Evolutionary conservation across 2,113 vertebrate genomes (phyloP), one percentile per base, ranked within the genome.

Genomic region (Perca flavescens): DNA sequence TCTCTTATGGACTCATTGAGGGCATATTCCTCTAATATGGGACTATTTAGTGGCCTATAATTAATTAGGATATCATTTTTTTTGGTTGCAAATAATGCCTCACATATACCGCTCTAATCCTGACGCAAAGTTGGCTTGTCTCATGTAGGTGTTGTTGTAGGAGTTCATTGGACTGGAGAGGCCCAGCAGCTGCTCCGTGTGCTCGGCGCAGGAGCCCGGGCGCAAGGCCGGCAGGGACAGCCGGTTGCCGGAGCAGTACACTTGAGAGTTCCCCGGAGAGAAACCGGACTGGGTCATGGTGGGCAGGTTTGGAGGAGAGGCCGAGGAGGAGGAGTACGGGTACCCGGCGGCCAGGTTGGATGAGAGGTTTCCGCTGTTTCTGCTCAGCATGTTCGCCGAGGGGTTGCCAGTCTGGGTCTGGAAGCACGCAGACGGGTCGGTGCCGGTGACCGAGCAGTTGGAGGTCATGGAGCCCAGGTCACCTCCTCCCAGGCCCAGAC

Each of bases 101-200:
- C 94, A 99, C 96, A 99, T 95, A 85, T 98, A 99, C 16, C 97
- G 95, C 88, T 99, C 98, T 60, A 99, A 84, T 31, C 97, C 96
- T 0, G 96, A 69, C 0, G 96, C 89, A 88, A 97, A 99, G 90
- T 94, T 96, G 61, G 96, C 92, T 68, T 96, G 98, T 77, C 97
- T 94, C 96, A 97, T 93, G 90, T 99, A 99, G 16, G 94, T 67
- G 47, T 96, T 97, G 89, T 95, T 94, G 74, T 96, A 96, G 28
- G 95, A 94, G 90, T 96, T 95, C 50, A 97, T 89, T 73, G 96
- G 92, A 0, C 94, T 56, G 0, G 96, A 91, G 74, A 96, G 93
- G 73, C 96, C 96, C 89, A 98, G 92, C 16, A 98, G 96, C 76
- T 97, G 97, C 70, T 99, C 97, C 1, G 96, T 77, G 68, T 97